A percentile compares a stretch with the other conserved stretches of the same genome.
Conservation (phyloP, 2,888 invertebrate genomes). For the Drosophila differens region DNA sequence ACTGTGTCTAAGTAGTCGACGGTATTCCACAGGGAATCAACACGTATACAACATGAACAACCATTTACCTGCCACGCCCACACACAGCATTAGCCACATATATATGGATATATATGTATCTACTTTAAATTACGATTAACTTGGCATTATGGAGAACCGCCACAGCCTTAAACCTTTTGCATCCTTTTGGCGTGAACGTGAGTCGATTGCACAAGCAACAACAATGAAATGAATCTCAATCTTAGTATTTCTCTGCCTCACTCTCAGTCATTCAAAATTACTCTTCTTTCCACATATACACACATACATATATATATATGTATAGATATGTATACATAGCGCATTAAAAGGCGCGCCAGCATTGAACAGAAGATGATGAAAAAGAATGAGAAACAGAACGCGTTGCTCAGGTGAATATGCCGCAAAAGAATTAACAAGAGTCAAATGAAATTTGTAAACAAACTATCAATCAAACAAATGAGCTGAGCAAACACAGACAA, state of each 20-base stretch:
- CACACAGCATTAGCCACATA: slow-evolving; percentile 19
- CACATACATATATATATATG: slow-evolving; percentile 14
- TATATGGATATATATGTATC: slow-evolving; percentile 1
- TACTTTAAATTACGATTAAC: slow-evolving; percentile 53
- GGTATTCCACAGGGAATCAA: slow-evolving; percentile 32
- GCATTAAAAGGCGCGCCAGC: slow-evolving; percentile 53
- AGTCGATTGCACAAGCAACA: slow-evolving; percentile 63
- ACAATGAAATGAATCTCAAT: slow-evolving; percentile 72
- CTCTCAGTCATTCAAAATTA: slow-evolving; percentile 13
- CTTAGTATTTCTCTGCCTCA: slow-evolving; percentile 23
- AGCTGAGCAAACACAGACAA: slow-evolving; percentile 49
- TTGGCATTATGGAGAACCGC: slow-evolving; percentile 12
- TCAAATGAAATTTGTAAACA: slow-evolving; percentile 76
- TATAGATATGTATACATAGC: background rate
- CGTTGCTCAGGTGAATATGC: slow-evolving; percentile 52
- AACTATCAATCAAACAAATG: slow-evolving; percentile 77
- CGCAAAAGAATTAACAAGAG: slow-evolving; percentile 45
- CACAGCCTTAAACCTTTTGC: slow-evolving; percentile 28
- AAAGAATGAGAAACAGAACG: slow-evolving; percentile 16
- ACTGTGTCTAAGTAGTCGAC: slow-evolving; percentile 16
- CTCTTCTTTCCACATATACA: slow-evolving; percentile 5
- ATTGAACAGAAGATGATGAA: slow-evolving; percentile 17
- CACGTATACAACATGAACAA: slow-evolving; percentile 34
- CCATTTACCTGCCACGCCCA: slow-evolving; percentile 46
- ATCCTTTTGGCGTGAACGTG: slow-evolving; percentile 64